Evolutionary conservation across 2,797 vertebrate genomes (phyloP).

Genomic region (Pangasius djambal): DNA sequence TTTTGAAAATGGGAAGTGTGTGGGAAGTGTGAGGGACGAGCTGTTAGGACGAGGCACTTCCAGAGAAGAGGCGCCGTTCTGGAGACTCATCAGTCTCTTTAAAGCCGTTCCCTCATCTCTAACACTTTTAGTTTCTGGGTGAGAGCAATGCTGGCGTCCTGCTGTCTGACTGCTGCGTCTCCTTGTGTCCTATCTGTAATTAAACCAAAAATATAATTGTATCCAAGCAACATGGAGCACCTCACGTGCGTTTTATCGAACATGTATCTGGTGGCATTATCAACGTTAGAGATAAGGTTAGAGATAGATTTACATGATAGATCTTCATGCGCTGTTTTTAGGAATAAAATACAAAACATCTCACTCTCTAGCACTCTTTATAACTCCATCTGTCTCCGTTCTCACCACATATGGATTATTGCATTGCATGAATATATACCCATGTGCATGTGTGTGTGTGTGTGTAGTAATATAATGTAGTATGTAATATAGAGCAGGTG

Average conservation of each 20-base stretch:
- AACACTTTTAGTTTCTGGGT: slow-evolving; percentile 10
- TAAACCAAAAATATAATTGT: slow-evolving; percentile 25
- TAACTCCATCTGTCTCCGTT: background rate
- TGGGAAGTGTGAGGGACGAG: slow-evolving; percentile 12
- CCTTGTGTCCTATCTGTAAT: slow-evolving; percentile 14
- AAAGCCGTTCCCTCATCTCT: slow-evolving; percentile 11
- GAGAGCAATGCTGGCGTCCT: slow-evolving; percentile 16
- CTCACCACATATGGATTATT: slow-evolving; percentile 1
- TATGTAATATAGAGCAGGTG: slow-evolving; percentile 40
- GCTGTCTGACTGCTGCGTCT: slow-evolving; percentile 33
- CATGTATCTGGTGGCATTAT: background rate
- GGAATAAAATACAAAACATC: background rate
- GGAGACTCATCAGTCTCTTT: slow-evolving; percentile 15
- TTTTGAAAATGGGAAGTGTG: slow-evolving; percentile 13
- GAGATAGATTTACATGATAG: background rate
- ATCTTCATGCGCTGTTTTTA: background rate
- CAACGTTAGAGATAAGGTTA: background rate
- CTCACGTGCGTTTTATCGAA: background rate
- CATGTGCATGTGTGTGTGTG: slow-evolving; percentile 14
- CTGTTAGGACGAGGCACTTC: slow-evolving; percentile 1
- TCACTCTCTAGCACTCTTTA: background rate
- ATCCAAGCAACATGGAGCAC: slow-evolving; percentile 13
- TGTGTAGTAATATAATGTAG: too few species aligned
- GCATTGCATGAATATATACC: background rate
- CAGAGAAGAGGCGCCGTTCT: background rate